Evolutionary conservation across 2,797 vertebrate genomes (phyloP), one percentile per base, ranked within the genome.

Genomic region (Amniataba percoides): DNA sequence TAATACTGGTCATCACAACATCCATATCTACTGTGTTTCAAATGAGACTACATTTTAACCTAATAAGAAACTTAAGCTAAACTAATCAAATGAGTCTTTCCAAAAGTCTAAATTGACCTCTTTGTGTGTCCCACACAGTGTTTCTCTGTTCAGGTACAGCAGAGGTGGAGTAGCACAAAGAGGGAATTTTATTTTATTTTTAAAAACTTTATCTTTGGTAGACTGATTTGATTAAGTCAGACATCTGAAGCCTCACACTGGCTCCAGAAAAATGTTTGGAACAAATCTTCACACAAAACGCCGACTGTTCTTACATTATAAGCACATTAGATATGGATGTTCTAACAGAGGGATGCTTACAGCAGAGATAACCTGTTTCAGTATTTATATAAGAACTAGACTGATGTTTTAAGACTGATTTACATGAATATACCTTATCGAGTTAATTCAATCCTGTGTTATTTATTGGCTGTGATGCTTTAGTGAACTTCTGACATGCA

Each of bases 121-220:
- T 16, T 31, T 59, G 63, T 5, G 46, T 51, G 42, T 68, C 48
- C 14, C 8, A 2, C 21, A 49, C 31, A 69, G 43, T 39, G 45
- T 63, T 55, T 45, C 43, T 64, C 7, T 31, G 23, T 14, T 25
- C 31, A 59, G 67, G 15, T 49, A 45, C 53, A 66, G 25, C 45
- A 19, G 43, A 40, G 42, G 53, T 9, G 10, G 10, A 25, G 34
- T 18, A 52, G 40, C 9, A 5, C 21, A 67, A 36, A 64, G 48
- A n/a, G 12, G 23, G 23, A 53, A 42, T 51, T 40, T 71, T n/a
- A 42, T 7, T 15, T 5, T 19, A 15, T 39, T 31, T 31, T 31
- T 31, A 14, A 34, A 59, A 9, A 46, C 49, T 63, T 55, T 19
- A 45, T 53, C 6, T 34, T 23, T 1, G 39, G 42, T 45, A 46